A percentile compares a stretch with the other conserved stretches of the same genome.
phyloP scores from a whole-genome alignment of 92 coral and sea anemone species.

The Bergia sp. region DNA sequence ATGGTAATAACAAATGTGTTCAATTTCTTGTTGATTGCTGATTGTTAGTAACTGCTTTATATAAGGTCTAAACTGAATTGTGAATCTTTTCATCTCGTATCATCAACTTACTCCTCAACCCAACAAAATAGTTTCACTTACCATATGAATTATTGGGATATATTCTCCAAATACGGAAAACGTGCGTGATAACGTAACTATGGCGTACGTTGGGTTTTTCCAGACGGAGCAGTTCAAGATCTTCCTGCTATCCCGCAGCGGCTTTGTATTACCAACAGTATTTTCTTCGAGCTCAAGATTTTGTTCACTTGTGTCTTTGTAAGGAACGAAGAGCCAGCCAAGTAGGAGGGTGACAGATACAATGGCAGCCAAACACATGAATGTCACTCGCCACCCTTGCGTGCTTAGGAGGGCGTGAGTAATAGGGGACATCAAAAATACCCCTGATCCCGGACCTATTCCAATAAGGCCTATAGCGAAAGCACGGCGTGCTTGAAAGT shows the following conservation, averaged over 20 bases:
- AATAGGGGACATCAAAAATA: constrained; percentile 61
- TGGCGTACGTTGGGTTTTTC: background rate
- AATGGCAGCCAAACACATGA: background rate
- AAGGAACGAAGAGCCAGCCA: background rate
- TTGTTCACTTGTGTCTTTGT: background rate
- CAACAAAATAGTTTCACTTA: background rate
- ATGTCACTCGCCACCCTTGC: constrained; percentile 51
- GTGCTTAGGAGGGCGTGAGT: constrained; percentile 39
- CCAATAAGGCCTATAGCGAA: constrained; percentile 56
- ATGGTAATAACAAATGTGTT: too few relatives aligned
- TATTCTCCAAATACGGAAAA: constrained; percentile 6
- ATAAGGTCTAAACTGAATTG: too few relatives aligned
- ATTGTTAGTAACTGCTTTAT: too few relatives aligned
- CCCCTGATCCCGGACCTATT: constrained; percentile 55
- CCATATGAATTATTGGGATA: background rate
- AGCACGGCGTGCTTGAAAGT: constrained; percentile 44
- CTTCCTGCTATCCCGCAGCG: background rate
- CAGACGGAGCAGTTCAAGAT: background rate
- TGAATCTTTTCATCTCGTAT: too few relatives aligned
- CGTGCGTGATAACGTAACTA: background rate
- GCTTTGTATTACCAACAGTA: background rate
- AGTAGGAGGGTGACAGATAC: background rate
- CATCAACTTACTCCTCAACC: too few relatives aligned
- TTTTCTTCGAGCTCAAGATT: background rate
- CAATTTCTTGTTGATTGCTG: too few relatives aligned